A percentile compares a stretch with the other conserved stretches of the same genome.
Conservation (phyloP, 2,113 vertebrate species). For the Mionectes macconnelli region DNA sequence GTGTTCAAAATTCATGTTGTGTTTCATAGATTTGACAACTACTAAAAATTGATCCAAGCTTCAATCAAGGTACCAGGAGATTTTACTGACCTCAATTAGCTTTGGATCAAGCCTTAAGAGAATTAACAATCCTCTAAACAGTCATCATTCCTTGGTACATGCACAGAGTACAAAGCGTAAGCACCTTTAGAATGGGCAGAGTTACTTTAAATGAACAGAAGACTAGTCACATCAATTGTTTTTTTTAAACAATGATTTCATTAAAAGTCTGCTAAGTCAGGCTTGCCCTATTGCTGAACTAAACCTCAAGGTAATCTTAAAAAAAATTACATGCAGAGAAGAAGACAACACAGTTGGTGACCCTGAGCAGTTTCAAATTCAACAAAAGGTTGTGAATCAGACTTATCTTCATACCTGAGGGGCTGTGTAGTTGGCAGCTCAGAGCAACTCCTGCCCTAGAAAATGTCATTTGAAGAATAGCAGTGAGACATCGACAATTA, state of each 20-base stretch:
- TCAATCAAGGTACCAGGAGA: not conserved
- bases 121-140: not conserved
- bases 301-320: not conserved
- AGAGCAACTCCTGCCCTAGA: not conserved
- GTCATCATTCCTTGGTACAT: not conserved
- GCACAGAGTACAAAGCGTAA: not conserved
- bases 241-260: not conserved
- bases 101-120: conserved; percentile 7
- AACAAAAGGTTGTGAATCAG: not conserved
- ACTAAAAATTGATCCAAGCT: conserved; percentile 19
- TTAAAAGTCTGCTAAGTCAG: not conserved
- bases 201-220: not conserved
- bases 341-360: not conserved
- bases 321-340: not conserved
- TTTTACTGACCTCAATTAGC: conserved; percentile 47
- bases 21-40: not conserved
- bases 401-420: not conserved
- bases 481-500: not conserved
- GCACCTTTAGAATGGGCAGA: not conserved
- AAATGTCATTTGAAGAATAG: not conserved
- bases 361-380: not conserved
- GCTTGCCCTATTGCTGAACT: not conserved
- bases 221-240: not conserved
- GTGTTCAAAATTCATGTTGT: not conserved
- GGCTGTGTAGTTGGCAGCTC: not conserved